Base-by-base conservation (phyloP, 1,140 invertebrate genomes). In the Drosophila eugracilis region DNA sequence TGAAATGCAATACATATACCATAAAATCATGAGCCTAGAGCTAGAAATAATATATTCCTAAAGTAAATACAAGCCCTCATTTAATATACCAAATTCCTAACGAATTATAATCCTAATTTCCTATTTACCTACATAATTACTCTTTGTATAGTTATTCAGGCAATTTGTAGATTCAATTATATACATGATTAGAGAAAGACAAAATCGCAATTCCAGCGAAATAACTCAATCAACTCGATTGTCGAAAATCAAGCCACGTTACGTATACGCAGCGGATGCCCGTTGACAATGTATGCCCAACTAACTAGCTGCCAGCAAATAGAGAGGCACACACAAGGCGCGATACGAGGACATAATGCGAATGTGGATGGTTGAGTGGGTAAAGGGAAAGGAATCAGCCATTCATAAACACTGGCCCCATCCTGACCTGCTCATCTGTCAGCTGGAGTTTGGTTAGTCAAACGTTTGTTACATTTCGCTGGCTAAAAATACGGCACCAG, bases 391-490 rank as follows among this genome's bases (percentile, higher is more conserved):
- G 67, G 67, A 72, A 60, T 52, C 69, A 72, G 7, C 70, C 69
- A 73, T 73, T 73, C 70, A 73, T 73, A 63, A 73, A 28, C 65
- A 53, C 53, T 32, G 45, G 28, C 55, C n/a, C 19, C 60, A 14
- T 10, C 26, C 21, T 24, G 54, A 55, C 57, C 47, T 69, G 62
- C 65, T 69, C 65, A 58, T 53, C 58, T 75, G 80, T 85, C 76
- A 52, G 60, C 53, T 74, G 59, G 77, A 86, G 78, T 86, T 86
- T 86, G 55, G 80, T 74, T 86, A 81, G 72, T 74, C 80, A 77
- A 86, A 85, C 72, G 81, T 73, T 73, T 81, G 59, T 60, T 59
- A 75, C 75, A 67, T 79, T 58, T 78, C 74, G 47, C 42, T 79
- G 50, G 65, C 80, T 84, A 85, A 85, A 85, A 84, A 84, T 84